phyloP scores from a whole-genome alignment of 2,797 vertebrate genomes.

The Clarias fuscus region DNA sequence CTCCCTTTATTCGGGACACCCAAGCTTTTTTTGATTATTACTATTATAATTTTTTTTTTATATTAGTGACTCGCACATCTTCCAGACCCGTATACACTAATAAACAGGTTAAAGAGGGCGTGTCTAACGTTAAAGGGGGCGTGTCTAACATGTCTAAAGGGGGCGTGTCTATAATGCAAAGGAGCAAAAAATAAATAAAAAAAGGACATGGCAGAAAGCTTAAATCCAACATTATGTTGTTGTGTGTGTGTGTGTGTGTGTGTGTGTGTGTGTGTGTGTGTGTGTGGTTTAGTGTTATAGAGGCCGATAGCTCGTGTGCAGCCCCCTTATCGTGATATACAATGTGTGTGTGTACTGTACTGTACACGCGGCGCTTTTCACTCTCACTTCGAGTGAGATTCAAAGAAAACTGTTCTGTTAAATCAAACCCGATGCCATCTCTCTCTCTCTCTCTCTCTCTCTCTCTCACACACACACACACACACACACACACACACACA shows the following conservation, averaged over 20 bases:
- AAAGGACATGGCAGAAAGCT: not conserved
- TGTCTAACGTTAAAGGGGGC: not conserved
- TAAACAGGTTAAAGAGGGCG: too few species aligned
- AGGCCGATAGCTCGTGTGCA: not conserved
- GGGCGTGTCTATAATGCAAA: too few species aligned
- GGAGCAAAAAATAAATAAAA: too few species aligned
- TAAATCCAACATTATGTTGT: not conserved
- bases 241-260: slow-evolving; percentile 27
- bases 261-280: slow-evolving; percentile 21
- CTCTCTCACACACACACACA: not conserved
- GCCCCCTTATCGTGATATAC: not conserved
- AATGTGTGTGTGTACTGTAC: not conserved
- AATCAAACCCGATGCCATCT: not conserved
- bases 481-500: not conserved
- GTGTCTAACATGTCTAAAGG: not conserved
- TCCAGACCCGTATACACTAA: not conserved
- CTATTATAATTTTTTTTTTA: too few species aligned
- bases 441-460: slow-evolving; percentile 3
- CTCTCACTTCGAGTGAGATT: slow-evolving; percentile 19
- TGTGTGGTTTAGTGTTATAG: not conserved
- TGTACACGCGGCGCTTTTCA: not conserved
- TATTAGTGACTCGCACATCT: not conserved
- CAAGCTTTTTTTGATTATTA: not conserved
- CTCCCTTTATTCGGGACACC: slow-evolving; percentile 18
- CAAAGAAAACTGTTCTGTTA: slow-evolving; percentile 14